These are phyloP conservation scores for Telmatochromis brichardi DNA, from an alignment of 2,113 vertebrate species.

Conservation along the genomic window DNA sequence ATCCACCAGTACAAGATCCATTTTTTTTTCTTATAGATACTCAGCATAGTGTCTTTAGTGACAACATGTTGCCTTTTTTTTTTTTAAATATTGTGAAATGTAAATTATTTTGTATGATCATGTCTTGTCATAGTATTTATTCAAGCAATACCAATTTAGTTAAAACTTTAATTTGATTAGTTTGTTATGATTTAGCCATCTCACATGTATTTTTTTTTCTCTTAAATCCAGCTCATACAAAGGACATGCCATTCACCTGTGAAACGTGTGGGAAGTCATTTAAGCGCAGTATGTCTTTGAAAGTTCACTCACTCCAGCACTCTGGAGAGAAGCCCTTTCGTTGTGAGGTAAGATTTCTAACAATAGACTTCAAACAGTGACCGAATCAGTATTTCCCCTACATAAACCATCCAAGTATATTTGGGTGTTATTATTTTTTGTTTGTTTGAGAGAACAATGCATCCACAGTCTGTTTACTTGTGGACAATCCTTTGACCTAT, in stretches of 20 bases:
- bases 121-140: not conserved
- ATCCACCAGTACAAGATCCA: not conserved
- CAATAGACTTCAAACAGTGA: not conserved
- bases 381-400: not conserved
- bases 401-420: not conserved
- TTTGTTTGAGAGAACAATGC: not conserved
- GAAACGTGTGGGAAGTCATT: slow-evolving; percentile 98
- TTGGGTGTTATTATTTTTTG: not conserved
- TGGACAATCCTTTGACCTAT: not conserved
- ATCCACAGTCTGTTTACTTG: not conserved
- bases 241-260: slow-evolving; percentile 98
- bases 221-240: slow-evolving; percentile 87
- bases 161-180: not conserved
- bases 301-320: slow-evolving; percentile 96
- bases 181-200: not conserved
- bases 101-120: not conserved
- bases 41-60: not conserved
- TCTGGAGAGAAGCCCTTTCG: slow-evolving; percentile 97
- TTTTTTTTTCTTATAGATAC: not conserved
- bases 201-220: not conserved
- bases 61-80: not conserved
- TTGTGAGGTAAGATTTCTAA: slow-evolving; percentile 81
- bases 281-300: slow-evolving; percentile 98
- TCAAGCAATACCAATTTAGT: not conserved
- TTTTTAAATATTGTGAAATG: not conserved